These are phyloP conservation scores for Siniperca obscura DNA, from an alignment of 2,797 vertebrate species.

Conservation along the genomic window DNA sequence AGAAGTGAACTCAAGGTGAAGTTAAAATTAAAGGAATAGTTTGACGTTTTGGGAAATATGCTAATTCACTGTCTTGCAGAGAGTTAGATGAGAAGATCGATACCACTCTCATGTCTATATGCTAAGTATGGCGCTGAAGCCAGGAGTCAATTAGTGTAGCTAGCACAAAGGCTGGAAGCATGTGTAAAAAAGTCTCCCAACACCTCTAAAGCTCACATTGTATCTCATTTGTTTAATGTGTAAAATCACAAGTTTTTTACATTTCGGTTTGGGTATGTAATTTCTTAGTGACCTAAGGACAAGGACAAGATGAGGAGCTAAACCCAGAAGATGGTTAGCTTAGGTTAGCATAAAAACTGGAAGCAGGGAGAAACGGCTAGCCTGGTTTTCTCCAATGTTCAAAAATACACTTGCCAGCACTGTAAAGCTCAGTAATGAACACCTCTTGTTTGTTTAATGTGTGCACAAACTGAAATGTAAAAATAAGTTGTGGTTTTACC, in stretches of 20 bases:
- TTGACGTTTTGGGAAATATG: not conserved
- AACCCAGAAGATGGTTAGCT: not conserved
- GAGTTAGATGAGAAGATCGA: not conserved
- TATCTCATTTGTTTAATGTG: not conserved
- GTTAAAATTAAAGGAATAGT: constrained; percentile 3
- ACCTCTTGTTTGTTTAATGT: not conserved
- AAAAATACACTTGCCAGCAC: too few relatives aligned
- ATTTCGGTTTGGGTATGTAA: too few relatives aligned
- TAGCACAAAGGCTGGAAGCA: not conserved
- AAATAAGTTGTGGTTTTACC: not conserved
- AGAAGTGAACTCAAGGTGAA: constrained; percentile 16
- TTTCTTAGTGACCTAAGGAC: not conserved
- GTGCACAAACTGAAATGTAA: not conserved
- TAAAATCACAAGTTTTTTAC: too few relatives aligned
- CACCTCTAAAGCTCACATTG: not conserved
- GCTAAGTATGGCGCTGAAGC: not conserved
- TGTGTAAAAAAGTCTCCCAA: not conserved
- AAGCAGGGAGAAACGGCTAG: not conserved
- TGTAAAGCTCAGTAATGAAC: not conserved
- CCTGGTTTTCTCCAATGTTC: too few relatives aligned
- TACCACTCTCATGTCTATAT: not conserved
- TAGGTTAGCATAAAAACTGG: not conserved
- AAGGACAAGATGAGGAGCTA: not conserved
- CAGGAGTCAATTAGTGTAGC: not conserved
- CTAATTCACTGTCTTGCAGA: not conserved